Base-by-base conservation (phyloP, 2,888 invertebrate species). In the Silvanus unidentatus region DNA sequence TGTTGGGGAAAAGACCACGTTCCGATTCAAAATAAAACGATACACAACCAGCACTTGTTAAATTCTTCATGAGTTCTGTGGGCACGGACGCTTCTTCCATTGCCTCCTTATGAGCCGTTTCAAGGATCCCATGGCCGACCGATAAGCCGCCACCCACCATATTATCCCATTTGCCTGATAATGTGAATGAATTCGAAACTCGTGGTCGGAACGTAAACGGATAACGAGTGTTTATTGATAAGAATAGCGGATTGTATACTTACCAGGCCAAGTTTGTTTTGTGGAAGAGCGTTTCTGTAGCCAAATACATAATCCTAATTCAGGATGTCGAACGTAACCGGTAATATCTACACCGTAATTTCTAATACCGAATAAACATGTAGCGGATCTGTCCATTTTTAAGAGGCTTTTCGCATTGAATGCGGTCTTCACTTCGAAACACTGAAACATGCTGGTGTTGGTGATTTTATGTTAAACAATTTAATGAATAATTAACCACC, bases 321-420 rank as follows among this genome's bases (percentile, higher is more conserved):
- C 81, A 28, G 89, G 88, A 72, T 92, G 87, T 65, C 80, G 81
- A 41, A 92, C 86, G 71, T 89, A 97, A 10, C 95, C 96, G 69
- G 92, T 95, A 46, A 97, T 90, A 69, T 94, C 93, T 42, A 94
- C 90, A 14, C 96, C 96, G 73, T 93, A 96, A 71, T 91, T 91
- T 57, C 90, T 82, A 58, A 94, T 88, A 41, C 96, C 96, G 75
- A 97, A 94, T 42, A 96, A 73, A 77, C 94, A 91, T 48, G 93
- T 88, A 45, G 93, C 95, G 47, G 92, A 89, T 53, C 96, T 79
- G 69, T 96, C 96, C 88, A 96, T 91, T 69, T 80, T 78, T 59
- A 85, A 71, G 16, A 85, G 68, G 41, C 83, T 79, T 42, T 74
- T 70, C 39, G 78, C 77, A 52, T 75, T 76, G 62, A 79, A 81